Percentiles rank a stretch among this genome's conserved stretches.
Evolutionary conservation across 2,888 invertebrate genomes (phyloP).

Genomic region (Acrobeloides nanus): DNA sequence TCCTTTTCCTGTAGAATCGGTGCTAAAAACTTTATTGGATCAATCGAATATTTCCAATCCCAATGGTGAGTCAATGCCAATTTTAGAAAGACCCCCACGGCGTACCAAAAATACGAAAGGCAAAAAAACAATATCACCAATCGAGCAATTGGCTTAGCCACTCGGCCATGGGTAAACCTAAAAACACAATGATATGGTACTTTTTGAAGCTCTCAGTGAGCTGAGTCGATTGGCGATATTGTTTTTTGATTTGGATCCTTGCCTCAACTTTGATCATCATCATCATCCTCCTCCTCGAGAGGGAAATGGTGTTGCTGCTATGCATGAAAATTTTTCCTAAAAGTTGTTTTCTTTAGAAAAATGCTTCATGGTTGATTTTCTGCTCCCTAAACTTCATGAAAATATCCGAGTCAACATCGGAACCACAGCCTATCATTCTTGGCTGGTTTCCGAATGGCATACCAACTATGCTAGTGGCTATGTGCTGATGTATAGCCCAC

Average conservation of each 20-base stretch:
- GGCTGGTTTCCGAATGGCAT: conserved; percentile 25
- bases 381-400: conserved; percentile 10
- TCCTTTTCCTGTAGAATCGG: conserved; percentile 19
- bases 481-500: conserved; percentile 22
- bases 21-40: conserved; percentile 21
- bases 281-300: no score
- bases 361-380: conserved; percentile 17
- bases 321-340: no score
- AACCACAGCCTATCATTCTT: conserved; percentile 17
- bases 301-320: background rate
- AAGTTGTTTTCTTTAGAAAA: conserved; percentile 21
- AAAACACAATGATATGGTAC: no score
- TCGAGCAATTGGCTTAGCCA: no score
- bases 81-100: conserved; percentile 2
- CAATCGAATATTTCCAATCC: conserved; percentile 14
- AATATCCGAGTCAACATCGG: conserved; percentile 22
- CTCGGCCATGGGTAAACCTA: no score
- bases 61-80: conserved; percentile 17
- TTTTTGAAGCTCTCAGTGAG: no score
- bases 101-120: no score
- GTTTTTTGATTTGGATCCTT: no score
- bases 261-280: no score
- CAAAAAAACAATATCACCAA: no score
- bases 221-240: no score
- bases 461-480: conserved; percentile 25